These are phyloP conservation scores for Arctopsyche grandis DNA, from an alignment of 1,140 invertebrate genomes.

Conservation along the genomic window DNA sequence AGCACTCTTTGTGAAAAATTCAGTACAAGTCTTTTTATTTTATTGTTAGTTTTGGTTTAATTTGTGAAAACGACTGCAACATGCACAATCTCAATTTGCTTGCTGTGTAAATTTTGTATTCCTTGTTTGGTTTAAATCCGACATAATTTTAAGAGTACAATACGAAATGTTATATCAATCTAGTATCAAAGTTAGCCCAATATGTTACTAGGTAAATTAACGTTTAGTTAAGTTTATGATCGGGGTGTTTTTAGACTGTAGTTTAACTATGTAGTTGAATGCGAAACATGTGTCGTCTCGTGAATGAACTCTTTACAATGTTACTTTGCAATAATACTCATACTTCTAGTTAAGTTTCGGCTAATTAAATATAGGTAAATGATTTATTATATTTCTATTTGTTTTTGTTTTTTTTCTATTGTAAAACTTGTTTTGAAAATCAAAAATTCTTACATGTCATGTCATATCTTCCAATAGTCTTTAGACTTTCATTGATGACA, in stretches of 20 bases:
- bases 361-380: constrained; percentile 15
- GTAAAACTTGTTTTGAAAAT: neutral
- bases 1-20: constrained; percentile 55
- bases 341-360: constrained; percentile 50
- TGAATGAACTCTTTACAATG: constrained; percentile 56
- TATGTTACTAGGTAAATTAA: constrained; percentile 67
- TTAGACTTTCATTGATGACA: constrained; percentile 36
- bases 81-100: constrained; percentile 68
- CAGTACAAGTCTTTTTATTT: constrained; percentile 54
- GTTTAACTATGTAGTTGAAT: constrained; percentile 56
- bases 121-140: constrained; percentile 65
- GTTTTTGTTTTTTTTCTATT: neutral
- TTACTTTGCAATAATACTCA: constrained; percentile 66
- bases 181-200: constrained; percentile 69
- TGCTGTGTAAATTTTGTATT: constrained; percentile 62
- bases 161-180: constrained; percentile 68
- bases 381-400: neutral
- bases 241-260: constrained; percentile 66
- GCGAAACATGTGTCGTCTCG: constrained; percentile 63
- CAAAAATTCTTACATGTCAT: constrained; percentile 11
- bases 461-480: constrained; percentile 48
- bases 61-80: constrained; percentile 47
- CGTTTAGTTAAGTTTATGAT: constrained; percentile 68
- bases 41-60: constrained; percentile 51
- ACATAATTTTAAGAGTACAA: constrained; percentile 69